These are phyloP conservation scores for Drosophila histrio DNA, from an alignment of 2,888 invertebrate species.

Conservation along the genomic window DNA sequence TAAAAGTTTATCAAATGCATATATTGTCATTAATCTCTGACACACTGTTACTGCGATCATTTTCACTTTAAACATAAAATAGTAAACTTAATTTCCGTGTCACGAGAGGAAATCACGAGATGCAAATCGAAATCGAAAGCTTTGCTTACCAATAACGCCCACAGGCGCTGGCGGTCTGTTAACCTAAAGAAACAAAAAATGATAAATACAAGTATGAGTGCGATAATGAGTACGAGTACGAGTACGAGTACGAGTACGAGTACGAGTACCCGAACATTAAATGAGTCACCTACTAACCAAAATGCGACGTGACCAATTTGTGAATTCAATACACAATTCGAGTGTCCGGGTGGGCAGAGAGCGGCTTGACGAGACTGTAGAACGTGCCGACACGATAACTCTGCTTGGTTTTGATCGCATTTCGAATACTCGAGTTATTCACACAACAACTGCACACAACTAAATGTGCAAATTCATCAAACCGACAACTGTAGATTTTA, in stretches of 20 bases:
- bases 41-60: no score
- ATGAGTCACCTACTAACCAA: conserved; percentile 26
- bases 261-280: conserved; percentile 4
- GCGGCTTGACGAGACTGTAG: not conserved
- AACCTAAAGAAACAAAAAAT: not conserved
- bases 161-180: conserved; percentile 10
- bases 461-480: not conserved
- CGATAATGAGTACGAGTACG: not conserved
- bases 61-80: not conserved
- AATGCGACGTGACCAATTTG: conserved; percentile 37
- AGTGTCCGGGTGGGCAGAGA: conserved; percentile 16
- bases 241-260: not conserved
- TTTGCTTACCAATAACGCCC: not conserved
- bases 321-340: conserved; percentile 24
- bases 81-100: not conserved
- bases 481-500: no score
- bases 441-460: not conserved
- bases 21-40: no score
- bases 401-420: conserved; percentile 11
- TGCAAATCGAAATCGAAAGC: not conserved
- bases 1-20: no score
- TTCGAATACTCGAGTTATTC: conserved; percentile 16
- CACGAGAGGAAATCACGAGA: not conserved
- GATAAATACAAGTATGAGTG: conserved; percentile 1
- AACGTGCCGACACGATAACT: conserved; percentile 40